Evolutionary conservation across 2,888 invertebrate genomes (phyloP).

Genomic region (Tricholauxania praeusta): DNA sequence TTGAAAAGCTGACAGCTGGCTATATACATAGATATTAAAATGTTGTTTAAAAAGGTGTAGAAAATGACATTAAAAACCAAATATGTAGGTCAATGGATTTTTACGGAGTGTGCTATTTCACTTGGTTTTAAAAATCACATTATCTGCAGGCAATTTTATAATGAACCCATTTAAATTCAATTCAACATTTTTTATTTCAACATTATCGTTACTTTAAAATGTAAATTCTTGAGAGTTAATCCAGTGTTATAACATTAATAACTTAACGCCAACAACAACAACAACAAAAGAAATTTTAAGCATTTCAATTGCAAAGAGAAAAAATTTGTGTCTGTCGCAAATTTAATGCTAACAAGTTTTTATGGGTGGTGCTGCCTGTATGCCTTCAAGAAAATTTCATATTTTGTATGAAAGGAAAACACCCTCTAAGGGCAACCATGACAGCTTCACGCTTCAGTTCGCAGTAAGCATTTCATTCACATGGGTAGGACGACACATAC

Average conservation of each 20-base stretch:
- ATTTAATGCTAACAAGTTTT: slow-evolving; percentile 50
- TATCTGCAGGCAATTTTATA: slow-evolving; percentile 44
- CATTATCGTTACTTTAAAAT: slow-evolving; percentile 19
- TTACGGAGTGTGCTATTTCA: slow-evolving; percentile 30
- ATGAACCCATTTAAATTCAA: slow-evolving; percentile 66
- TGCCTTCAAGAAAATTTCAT: background rate
- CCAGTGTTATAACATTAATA: slow-evolving; percentile 23
- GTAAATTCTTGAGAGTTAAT: slow-evolving; percentile 40
- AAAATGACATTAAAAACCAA: too few relatives aligned
- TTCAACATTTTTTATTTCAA: slow-evolving; percentile 50
- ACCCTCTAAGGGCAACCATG: background rate
- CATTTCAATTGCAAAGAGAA: slow-evolving; percentile 37
- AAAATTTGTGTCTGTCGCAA: slow-evolving; percentile 50
- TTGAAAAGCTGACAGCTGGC: slow-evolving; percentile 10
- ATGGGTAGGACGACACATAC: slow-evolving; percentile 17
- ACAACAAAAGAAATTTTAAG: slow-evolving; percentile 39
- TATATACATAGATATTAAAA: background rate
- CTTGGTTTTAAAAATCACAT: slow-evolving; percentile 48
- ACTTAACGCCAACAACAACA: background rate
- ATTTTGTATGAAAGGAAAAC: background rate
- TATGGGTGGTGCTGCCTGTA: background rate
- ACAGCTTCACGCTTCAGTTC: background rate
- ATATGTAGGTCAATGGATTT: too few relatives aligned
- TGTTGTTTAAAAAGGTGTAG: background rate
- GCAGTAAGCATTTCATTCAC: too few relatives aligned